phyloP scores from a whole-genome alignment of 2,888 invertebrate genomes.

The Callosobruchus maculatus region DNA sequence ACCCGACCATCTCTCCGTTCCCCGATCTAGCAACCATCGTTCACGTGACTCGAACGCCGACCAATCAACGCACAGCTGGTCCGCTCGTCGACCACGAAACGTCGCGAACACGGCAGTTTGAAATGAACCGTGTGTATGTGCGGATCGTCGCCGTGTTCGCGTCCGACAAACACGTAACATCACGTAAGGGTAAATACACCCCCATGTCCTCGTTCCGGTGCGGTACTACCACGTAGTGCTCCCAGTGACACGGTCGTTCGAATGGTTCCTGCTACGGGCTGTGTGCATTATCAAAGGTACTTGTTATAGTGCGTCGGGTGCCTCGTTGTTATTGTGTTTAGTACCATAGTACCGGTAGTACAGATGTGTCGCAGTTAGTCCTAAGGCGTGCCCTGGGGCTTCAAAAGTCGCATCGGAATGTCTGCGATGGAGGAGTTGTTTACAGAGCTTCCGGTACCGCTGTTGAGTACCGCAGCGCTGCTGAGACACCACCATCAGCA shows the following conservation, averaged over 20 bases:
- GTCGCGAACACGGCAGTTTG: not conserved
- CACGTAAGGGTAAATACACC: not conserved
- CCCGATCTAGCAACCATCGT: not conserved
- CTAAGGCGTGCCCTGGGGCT: conserved; percentile 22
- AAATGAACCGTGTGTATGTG: not conserved
- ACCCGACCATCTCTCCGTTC: not conserved
- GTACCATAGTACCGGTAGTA: not conserved
- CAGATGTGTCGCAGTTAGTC: conserved; percentile 39
- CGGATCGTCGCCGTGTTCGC: not conserved
- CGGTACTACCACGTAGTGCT: not conserved
- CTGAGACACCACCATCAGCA: conserved; percentile 52
- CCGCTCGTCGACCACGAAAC: not conserved
- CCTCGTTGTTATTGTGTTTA: not conserved
- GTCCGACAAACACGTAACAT: not conserved
- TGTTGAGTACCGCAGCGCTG: conserved; percentile 52
- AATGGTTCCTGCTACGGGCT: not conserved
- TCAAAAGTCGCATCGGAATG: conserved; percentile 41
- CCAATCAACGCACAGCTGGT: not conserved
- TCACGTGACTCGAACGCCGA: not conserved
- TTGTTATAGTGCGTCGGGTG: not conserved
- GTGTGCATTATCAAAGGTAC: not conserved
- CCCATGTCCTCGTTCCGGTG: not conserved
- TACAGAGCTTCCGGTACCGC: conserved; percentile 58
- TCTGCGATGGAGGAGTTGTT: conserved; percentile 56
- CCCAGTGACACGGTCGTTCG: not conserved